Base-by-base conservation (phyloP, 2,888 invertebrate genomes). In the Artemia sinica region DNA sequence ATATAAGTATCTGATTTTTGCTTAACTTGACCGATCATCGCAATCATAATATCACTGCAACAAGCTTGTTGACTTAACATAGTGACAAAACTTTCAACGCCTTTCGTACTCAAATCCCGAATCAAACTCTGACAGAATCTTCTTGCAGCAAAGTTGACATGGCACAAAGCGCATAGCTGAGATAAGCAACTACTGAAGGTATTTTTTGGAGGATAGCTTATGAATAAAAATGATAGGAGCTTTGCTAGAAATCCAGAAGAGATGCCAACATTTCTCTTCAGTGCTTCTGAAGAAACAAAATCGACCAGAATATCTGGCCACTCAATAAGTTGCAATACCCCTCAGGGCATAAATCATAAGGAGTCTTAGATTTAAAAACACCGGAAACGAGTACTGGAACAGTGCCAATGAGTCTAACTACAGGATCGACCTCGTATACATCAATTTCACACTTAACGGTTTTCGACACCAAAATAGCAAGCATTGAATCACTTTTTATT, bases 301-400 rank as follows among this genome's bases (percentile, higher is more conserved):
- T 76, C 0, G 81, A 78, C 73, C 84, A 81, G 0, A 85, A 73
- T 6, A 86, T 76, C 73, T 86, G 85, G 71, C 82, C 82, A 48
- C 83, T 77, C 0, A 89, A 74, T 65, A 83, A 76, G 68, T 81
- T 83, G 0, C 83, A 79, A 75, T 83, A 88, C 41, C 79, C 79
- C 14, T 81, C 79, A 0, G 82, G 79, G 0, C 81, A 77, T 74
- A 86, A 88, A 18, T 81, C 79, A 70, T 81, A 79, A 0, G 84
- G 82, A 8, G 83, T 79, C 50, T 82, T 78, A 1, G 78, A 79
- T 71, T 83, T 78, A 49, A 85, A 73, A 73, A 81, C 81, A 75
- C 91, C 91, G 10, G 88, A 86, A 65, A 89, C 78, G 72, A 85
- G 79, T 73, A 81, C 84, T 0, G 90, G 89, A 68, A 90, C 74